These are phyloP conservation scores for Gymnocephalus cernua DNA, from an alignment of 2,113 vertebrate species.

Conservation along the genomic window DNA sequence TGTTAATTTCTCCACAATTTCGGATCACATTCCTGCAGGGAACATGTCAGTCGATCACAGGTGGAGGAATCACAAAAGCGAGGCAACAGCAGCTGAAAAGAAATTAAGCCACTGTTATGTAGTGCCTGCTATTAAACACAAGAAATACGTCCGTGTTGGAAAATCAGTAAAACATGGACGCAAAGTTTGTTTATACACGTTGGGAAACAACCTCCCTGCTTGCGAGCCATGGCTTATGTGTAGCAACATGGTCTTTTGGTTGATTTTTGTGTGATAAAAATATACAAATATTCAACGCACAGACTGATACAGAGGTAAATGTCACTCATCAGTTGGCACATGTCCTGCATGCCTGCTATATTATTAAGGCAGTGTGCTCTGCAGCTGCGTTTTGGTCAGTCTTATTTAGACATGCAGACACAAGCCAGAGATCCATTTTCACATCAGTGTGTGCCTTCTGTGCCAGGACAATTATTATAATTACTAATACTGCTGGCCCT, in stretches of 20 bases:
- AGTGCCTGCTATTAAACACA: background rate
- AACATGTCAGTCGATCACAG: background rate
- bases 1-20: too few relatives aligned
- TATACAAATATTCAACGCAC: background rate
- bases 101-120: background rate
- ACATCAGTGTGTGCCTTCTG: conserved; percentile 56
- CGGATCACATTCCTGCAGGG: too few relatives aligned
- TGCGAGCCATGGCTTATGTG: background rate
- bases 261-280: background rate
- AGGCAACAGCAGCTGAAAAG: background rate
- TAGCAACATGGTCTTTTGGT: background rate
- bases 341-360: conserved; percentile 30
- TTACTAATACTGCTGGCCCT: conserved; percentile 64
- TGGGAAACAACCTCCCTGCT: background rate
- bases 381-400: conserved; percentile 55
- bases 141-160: background rate
- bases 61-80: background rate
- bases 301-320: conserved; percentile 7
- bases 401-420: conserved; percentile 52
- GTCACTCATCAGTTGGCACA: conserved; percentile 10
- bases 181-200: background rate
- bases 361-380: conserved; percentile 50
- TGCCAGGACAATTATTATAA: conserved; percentile 67
- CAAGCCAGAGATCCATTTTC: conserved; percentile 75
- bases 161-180: too few relatives aligned